Base-by-base conservation (phyloP, 92 coral and sea anemone genomes). In the Phenganax marumi region DNA sequence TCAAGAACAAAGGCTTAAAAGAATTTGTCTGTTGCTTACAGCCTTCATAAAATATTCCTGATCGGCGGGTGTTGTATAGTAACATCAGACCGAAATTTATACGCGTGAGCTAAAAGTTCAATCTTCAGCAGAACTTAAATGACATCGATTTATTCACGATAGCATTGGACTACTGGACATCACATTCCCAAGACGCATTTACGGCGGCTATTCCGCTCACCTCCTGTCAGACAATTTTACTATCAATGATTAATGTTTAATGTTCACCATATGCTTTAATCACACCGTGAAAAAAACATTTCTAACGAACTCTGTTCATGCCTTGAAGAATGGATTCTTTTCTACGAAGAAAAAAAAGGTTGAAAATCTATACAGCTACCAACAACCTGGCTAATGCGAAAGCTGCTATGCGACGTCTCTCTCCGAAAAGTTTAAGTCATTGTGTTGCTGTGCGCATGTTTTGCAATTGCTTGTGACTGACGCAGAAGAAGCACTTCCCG, bases 261-360 rank as follows among this genome's bases (percentile, higher is more conserved):
- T 71, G 77, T 71, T n/a, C 56, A 55, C 21, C 77, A 71, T 48
- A 71, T 73, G 63, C 79, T 33, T 52, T 62, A 73, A 52, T 73
- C 79, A 19, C 79, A 73, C 43, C 33, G 51, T 52, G 79, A 60
- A 73, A 73, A 73, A 73, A 73, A 73, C 63, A 73, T 50, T 73
- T 48, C 79, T 73, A 43, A 73, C 55, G 46, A 73, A 52, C 60
- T 73, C 62, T 73, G 60, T 73, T 73, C 79, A 52, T 49, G 79
- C 63, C 63, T 73, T 50, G 79, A 52, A 52, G 61, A 73, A 73
- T 50, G 79, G 79, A 73, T 73, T 52, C 79, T 62, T 73, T 60
- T 8, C 79, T 52, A 73, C 26, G n/a, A 62, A 73, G 63, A 46
- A 73, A 73, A 73, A 48, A 62, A 19, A 49, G 61, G 23, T 73